Evolutionary conservation across 2,113 vertebrate genomes (phyloP), one percentile per base, ranked within the genome.

Genomic region (Kryptolebias marmoratus): DNA sequence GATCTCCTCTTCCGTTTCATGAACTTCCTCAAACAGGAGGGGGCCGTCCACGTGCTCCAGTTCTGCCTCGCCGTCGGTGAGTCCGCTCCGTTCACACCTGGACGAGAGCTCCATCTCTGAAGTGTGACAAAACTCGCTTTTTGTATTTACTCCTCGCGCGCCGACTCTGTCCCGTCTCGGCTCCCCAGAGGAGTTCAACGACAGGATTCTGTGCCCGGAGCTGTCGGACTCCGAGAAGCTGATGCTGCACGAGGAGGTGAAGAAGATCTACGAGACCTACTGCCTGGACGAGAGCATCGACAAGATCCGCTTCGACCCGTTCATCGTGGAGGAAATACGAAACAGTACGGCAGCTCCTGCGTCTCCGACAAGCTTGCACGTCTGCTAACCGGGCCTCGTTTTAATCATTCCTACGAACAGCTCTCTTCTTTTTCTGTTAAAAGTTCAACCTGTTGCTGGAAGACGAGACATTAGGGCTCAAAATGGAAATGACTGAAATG

Each of bases 1-100:
- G 97, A 99, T 77, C 95, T 99, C 84, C 95, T 99, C 47, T 99
- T 99, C 88, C 95, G 96, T n/a, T 99, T 98, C 81, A 99, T 99
- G 97, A 99, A 98, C 87, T 99, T 99, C 85, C 88, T 99, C 77
- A 98, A 98, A 82, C 96, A 98, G 88, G 97, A 99, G 87, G 97
- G 97, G 52, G 96, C 96, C 0, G 97, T 99, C 39, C 96, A 98
- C 0, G 97, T 99, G 44, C 92, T 99, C 64, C 97, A 99, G 75
- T 98, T 99, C 91, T 98, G 97, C 88, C 94, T 99, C 60, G 93
- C 97, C 54, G 96, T 98, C 44, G 97, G 97, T 97, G 93, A 93
- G 95, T 11, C 0, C 47, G 57, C 45, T 32, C 10, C 9, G 1
- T 28, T 32, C 36, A 61, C 12, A 15, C 11, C 10, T 11, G 30